Conservation (phyloP, 2,113 vertebrate genomes). For the Drymodes brunneopygia region DNA sequence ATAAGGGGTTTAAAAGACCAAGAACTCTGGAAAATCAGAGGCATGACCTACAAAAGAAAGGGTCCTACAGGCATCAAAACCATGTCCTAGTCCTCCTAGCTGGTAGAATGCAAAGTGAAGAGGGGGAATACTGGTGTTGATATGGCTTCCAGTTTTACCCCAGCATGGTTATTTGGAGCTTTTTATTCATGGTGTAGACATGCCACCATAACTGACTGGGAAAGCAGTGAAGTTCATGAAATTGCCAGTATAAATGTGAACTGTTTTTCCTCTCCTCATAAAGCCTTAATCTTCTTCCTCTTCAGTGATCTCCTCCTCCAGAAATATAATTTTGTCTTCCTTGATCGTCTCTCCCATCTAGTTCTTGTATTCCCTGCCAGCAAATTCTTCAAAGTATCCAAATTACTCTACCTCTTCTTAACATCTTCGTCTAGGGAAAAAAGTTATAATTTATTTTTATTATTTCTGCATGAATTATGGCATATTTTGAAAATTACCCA, state of each 20-base stretch:
- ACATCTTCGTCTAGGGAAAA: neutral
- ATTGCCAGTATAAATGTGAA: neutral
- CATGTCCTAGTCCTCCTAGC: neutral
- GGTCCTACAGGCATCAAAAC: neutral
- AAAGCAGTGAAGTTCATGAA: neutral
- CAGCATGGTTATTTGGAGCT: neutral
- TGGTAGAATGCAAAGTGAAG: neutral
- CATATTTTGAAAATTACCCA: neutral
- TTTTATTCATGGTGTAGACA: rapidly evolving
- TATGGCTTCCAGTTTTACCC: neutral
- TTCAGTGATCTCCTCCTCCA: neutral
- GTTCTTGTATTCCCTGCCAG: neutral
- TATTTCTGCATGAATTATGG: neutral
- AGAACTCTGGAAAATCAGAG: neutral
- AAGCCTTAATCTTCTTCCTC: neutral
- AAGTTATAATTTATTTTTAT: neutral
- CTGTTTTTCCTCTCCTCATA: neutral
- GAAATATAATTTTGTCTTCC: neutral
- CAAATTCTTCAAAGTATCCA: neutral
- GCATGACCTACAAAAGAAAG: neutral
- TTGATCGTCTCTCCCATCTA: neutral
- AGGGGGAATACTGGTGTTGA: neutral
- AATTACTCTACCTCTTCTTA: neutral
- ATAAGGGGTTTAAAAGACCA: neutral
- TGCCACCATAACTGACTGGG: neutral